phyloP scores from a whole-genome alignment of 2,113 vertebrate genomes.

The Panthera uncia region DNA sequence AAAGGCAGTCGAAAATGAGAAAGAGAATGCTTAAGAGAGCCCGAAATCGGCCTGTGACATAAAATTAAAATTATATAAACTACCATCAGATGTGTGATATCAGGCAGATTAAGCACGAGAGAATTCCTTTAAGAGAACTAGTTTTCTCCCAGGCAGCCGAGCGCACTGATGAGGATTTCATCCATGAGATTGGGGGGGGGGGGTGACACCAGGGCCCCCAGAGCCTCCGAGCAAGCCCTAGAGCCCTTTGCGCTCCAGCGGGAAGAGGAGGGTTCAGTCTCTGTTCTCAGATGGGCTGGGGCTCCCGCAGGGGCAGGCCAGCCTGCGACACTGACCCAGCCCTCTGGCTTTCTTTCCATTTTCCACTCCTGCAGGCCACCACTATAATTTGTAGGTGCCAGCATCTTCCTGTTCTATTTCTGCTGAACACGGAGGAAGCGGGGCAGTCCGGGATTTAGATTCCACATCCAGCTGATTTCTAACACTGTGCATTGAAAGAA shows the following conservation, averaged over 20 bases:
- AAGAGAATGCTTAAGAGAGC: background rate
- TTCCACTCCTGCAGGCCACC: background rate
- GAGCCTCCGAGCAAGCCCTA: background rate
- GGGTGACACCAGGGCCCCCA: background rate
- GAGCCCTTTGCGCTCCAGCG: background rate
- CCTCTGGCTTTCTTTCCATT: background rate
- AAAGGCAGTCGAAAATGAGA: background rate
- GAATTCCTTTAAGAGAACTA: background rate
- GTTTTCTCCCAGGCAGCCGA: background rate
- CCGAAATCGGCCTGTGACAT: background rate
- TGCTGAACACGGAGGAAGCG: background rate
- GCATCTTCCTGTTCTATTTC: slow-evolving; percentile 43
- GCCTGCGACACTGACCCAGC: slow-evolving; percentile 45
- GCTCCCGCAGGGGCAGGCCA: slow-evolving; percentile 24
- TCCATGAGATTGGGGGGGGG: background rate
- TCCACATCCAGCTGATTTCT: background rate
- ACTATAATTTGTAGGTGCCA: slow-evolving; percentile 69
- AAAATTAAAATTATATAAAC: background rate
- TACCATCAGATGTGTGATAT: background rate
- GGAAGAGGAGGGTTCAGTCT: background rate
- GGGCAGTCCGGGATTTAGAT: background rate
- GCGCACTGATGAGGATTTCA: background rate
- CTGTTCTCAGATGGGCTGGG: slow-evolving; percentile 14
- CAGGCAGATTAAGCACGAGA: background rate
- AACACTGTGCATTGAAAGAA: background rate